Evolutionary conservation across 2,113 vertebrate genomes (phyloP), one percentile per base, ranked within the genome.

Genomic region (Apus apus): DNA sequence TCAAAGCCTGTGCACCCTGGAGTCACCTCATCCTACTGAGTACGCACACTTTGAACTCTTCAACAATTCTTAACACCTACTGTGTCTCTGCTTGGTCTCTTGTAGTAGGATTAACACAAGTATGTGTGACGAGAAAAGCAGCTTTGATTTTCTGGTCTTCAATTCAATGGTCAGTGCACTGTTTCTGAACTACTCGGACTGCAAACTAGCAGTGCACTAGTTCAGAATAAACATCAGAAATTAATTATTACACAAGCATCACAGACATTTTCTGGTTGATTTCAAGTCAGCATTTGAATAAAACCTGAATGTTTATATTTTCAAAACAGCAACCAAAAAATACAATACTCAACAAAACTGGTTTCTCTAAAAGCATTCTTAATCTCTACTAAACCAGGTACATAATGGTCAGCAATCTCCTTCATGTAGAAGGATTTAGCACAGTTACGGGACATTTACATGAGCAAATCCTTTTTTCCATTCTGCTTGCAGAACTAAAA

Each of bases 31-130:
- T 81, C 92, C 93, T 65, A 81, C 85, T 1, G 25, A 79, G 90
- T 34, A 86, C 1, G 2, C 90, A 87, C 90, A 90, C 94, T 92
- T 92, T 93, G 96, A 96, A 93, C 94, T 94, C 93, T 81, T 85
- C 90, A 96, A 66, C 89, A 89, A 89, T 75, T 90, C 90, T 66
- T 70, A 82, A 96, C 96, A 90, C 90, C 92, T 90, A 82, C 92
- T 92, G 96, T 3, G 92, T 89, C 95, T 90, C 96, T 93, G 92
- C 92, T 95, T 96, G 92, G 83, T 58, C 95, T 81, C 96, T 96
- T 97, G 96, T 97, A 97, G 94, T 25, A 90, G 90, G 96, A 97
- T 96, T 97, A 96, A 95, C 96, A 93, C 92, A 96, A 96, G 84
- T 66, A 96, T 92, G 94, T 96, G 93, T 90, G 93, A 96, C 95